phyloP scores from a whole-genome alignment of 2,888 invertebrate genomes.

The Drosophila subquinaria region DNA sequence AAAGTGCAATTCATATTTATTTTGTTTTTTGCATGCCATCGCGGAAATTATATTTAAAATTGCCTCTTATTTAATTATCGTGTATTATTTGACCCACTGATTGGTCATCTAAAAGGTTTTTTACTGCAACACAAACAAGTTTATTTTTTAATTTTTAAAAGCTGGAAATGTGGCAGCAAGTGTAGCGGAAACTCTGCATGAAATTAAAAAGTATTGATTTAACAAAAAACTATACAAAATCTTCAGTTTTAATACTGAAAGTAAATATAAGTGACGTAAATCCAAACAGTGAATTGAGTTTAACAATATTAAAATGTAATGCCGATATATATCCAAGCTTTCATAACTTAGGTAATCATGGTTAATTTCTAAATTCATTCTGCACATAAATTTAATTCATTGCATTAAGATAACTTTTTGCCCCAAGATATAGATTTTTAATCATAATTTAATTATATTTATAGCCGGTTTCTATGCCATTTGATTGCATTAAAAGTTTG shows the following conservation, averaged over 20 bases:
- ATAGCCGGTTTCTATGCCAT: slow-evolving; percentile 18
- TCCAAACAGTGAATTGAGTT: too few species aligned
- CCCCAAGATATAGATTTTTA: too few species aligned
- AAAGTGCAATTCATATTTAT: slow-evolving; percentile 39
- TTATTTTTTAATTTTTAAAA: slow-evolving; percentile 16
- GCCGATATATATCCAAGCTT: too few species aligned
- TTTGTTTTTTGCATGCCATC: slow-evolving; percentile 27
- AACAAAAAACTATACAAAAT: slow-evolving; percentile 2
- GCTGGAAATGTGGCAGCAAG: background rate
- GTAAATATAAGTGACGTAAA: too few species aligned
- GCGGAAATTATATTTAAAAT: slow-evolving; percentile 39
- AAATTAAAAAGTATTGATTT: slow-evolving; percentile 4
- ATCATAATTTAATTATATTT: slow-evolving; percentile 34
- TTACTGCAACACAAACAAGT: background rate
- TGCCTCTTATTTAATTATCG: slow-evolving; percentile 33
- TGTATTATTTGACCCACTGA: slow-evolving; percentile 22
- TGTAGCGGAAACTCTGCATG: too few species aligned
- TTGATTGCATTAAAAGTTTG: slow-evolving; percentile 10
- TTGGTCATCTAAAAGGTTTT: slow-evolving; percentile 45
- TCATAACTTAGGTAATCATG: too few species aligned
- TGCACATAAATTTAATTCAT: too few species aligned
- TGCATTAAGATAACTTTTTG: too few species aligned
- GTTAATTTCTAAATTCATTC: too few species aligned
- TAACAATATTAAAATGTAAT: slow-evolving; percentile 5
- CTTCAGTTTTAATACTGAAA: slow-evolving; percentile 34